These are phyloP conservation scores for Mionectes macconnelli DNA, from an alignment of 2,113 vertebrate genomes.

Conservation along the genomic window DNA sequence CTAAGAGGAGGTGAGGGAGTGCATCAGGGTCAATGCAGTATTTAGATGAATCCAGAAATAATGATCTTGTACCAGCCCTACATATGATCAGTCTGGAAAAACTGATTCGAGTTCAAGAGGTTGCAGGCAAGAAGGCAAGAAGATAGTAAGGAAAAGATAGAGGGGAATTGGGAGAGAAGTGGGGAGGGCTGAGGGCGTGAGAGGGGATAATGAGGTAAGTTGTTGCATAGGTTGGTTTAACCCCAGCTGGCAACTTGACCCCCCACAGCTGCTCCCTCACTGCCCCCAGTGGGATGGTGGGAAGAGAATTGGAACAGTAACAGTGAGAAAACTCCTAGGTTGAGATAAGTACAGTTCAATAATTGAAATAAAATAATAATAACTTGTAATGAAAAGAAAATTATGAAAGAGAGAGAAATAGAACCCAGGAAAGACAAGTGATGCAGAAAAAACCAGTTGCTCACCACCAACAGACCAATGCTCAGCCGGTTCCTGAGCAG, in stretches of 20 bases:
- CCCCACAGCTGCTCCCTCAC: background rate
- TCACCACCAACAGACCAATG: too few species aligned
- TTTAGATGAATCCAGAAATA: background rate
- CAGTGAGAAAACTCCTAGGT: background rate
- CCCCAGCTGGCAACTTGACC: background rate
- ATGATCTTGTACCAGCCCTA: background rate
- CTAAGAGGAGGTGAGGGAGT: background rate
- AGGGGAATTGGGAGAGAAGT: background rate
- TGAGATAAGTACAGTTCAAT: background rate
- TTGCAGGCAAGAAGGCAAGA: background rate
- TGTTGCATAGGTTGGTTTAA: background rate
- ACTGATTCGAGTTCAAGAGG: background rate
- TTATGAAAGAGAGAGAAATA: background rate
- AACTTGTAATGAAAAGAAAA: background rate
- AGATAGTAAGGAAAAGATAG: background rate
- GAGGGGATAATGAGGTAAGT: background rate
- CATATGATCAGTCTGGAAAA: background rate
- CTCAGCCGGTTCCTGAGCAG: background rate
- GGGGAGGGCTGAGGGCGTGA: background rate
- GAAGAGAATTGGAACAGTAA: background rate
- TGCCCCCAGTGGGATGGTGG: background rate
- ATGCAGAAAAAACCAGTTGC: background rate
- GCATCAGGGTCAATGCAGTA: background rate
- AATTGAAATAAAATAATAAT: background rate
- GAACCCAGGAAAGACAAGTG: background rate